Base-by-base conservation (phyloP, 2,888 invertebrate genomes). In the Electrophaes corylata region DNA sequence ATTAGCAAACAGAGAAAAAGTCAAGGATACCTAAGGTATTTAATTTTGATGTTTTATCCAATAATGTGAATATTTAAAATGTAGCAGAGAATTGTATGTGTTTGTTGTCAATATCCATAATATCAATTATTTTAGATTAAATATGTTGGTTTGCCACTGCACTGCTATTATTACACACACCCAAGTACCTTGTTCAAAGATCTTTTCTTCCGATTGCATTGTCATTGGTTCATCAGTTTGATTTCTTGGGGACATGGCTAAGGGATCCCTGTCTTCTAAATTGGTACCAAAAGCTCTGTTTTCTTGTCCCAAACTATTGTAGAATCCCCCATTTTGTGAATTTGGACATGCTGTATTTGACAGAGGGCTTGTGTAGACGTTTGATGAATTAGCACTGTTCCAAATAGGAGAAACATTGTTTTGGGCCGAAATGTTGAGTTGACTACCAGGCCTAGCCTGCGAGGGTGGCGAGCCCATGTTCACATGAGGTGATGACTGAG, bases 381-480 rank as follows among this genome's bases (percentile, higher is more conserved):
- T 89, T 26, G 90, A 84, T 60, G 87, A 81, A 73, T 89, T 91
- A 57, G 83, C 78, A 78, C 75, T 86, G 66, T 75, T 88, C 92
- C 92, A 92, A 61, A 86, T 78, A 19, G 89, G 90, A 46, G 90
- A 92, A 10, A 84, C 75, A 73, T 88, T 92, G 68, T 91, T 92
- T 71, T 91, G 92, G 60, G 90, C 85, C 57, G 88, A 84, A 47
- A 89, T 90, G 64, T 89, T 88, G 39, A 89, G 76, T 77, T 89
- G 90, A 56, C 76, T 86, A 4, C 88, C 85, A 33, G 92, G 91
- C 60, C 91, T 78, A 23, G 91, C 87, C 75, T 92, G 92, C 0
- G 92, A 92, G n/a, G 92, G 93, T 29, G 93, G 93, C 18, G 93
- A 94, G 61, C 93, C 93, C 84, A 93, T 93, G 65, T 93, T 93